Conservation (phyloP, 2,113 vertebrate genomes). For the Calidris pugnax region DNA sequence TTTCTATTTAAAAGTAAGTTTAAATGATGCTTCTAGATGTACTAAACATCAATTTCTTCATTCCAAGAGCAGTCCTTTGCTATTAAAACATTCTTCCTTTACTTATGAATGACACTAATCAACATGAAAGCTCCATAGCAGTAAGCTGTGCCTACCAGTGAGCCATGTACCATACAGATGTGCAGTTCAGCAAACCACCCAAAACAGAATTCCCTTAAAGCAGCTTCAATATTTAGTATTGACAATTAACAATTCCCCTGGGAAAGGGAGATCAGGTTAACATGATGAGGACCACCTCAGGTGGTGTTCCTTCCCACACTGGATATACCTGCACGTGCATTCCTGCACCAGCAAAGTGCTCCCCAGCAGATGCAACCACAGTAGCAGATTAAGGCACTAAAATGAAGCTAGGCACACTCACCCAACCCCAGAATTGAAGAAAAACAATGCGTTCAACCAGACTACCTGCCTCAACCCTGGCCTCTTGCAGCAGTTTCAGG, state of each 20-base stretch:
- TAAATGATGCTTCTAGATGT: neutral
- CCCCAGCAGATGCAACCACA: neutral
- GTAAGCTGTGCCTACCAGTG: neutral
- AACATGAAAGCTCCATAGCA: neutral
- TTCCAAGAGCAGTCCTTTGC: neutral
- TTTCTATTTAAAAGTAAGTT: neutral
- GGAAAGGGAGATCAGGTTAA: neutral
- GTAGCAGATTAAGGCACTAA: neutral
- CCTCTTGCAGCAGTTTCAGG: neutral
- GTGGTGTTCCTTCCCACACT: neutral
- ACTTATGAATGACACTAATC: neutral
- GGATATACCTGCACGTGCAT: rapidly evolving
- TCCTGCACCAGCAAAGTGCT: neutral
- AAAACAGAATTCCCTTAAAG: neutral
- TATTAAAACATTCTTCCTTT: neutral
- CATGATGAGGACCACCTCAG: neutral
- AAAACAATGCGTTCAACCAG: neutral
- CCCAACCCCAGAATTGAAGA: neutral
- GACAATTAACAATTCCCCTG: neutral
- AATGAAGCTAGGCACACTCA: neutral
- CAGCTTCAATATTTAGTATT: neutral
- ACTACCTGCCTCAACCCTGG: neutral
- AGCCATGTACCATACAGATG: rapidly evolving
- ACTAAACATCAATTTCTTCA: neutral
- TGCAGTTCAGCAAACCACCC: neutral